Conservation (phyloP, 2,113 vertebrate species). For the Eurystomus gularis region DNA sequence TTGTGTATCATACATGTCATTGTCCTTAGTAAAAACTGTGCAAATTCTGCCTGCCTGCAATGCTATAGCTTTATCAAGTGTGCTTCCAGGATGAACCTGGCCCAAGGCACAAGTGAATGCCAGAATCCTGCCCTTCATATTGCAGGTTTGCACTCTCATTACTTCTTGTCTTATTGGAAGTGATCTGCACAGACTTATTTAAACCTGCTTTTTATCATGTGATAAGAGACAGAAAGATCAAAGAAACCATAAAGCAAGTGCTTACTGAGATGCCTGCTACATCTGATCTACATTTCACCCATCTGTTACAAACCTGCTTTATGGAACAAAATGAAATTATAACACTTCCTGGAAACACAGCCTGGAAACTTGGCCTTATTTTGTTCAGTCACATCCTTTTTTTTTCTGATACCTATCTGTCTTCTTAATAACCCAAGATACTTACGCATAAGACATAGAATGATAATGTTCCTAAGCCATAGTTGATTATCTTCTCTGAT, state of each 20-base stretch:
- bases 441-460: not conserved
- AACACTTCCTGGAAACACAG: not conserved
- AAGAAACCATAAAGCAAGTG: conserved; percentile 43
- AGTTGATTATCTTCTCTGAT: conserved; percentile 30
- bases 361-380: not conserved
- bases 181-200: not conserved
- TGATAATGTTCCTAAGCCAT: conserved; percentile 2
- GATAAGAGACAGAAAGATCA: conserved; percentile 1
- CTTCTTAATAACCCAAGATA: conserved; percentile 5
- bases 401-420: not conserved
- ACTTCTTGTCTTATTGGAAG: not conserved
- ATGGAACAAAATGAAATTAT: conserved; percentile 45
- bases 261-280: conserved; percentile 34
- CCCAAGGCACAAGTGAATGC: not conserved
- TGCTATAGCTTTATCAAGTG: not conserved
- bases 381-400: not conserved
- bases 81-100: not conserved
- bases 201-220: not conserved
- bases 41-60: not conserved
- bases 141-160: not conserved
- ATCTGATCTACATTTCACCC: conserved; percentile 66
- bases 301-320: conserved; percentile 66
- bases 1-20: not conserved
- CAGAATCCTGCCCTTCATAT: not conserved
- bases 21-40: not conserved